phyloP scores from a whole-genome alignment of 2,888 invertebrate species.

The Eilema depressum region DNA sequence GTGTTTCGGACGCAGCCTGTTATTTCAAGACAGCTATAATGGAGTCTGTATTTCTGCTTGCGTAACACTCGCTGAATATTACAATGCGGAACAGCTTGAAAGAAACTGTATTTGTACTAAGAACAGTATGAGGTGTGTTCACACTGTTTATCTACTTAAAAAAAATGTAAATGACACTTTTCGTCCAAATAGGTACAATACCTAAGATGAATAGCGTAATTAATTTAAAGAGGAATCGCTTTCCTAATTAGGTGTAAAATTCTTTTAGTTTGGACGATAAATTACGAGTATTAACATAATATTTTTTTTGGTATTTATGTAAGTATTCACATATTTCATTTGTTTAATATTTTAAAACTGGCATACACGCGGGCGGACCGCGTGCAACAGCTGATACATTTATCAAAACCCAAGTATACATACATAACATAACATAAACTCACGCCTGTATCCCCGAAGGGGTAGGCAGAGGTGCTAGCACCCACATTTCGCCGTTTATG shows the following conservation, averaged over 20 bases:
- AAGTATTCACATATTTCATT: too few relatives aligned
- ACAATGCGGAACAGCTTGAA: slow-evolving; percentile 12
- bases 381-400: too few relatives aligned
- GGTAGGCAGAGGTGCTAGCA: too few relatives aligned
- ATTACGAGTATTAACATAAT: too few relatives aligned
- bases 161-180: not conserved
- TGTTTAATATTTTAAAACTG: too few relatives aligned
- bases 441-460: too few relatives aligned
- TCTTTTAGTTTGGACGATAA: too few relatives aligned
- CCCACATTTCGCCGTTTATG: too few relatives aligned
- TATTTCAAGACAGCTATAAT: slow-evolving; percentile 13
- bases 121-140: not conserved
- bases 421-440: too few relatives aligned
- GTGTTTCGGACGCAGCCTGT: slow-evolving; percentile 9
- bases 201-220: not conserved
- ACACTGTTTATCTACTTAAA: not conserved
- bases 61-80: slow-evolving; percentile 20
- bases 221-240: not conserved
- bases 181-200: not conserved
- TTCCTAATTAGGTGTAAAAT: not conserved
- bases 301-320: too few relatives aligned
- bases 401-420: too few relatives aligned
- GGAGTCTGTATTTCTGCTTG: slow-evolving; percentile 6
- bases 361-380: too few relatives aligned
- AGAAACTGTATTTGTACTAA: not conserved